Evolutionary conservation across 2,888 invertebrate species (phyloP), one percentile per base, ranked within the genome.

Genomic region (Trachelus troglodyta): DNA sequence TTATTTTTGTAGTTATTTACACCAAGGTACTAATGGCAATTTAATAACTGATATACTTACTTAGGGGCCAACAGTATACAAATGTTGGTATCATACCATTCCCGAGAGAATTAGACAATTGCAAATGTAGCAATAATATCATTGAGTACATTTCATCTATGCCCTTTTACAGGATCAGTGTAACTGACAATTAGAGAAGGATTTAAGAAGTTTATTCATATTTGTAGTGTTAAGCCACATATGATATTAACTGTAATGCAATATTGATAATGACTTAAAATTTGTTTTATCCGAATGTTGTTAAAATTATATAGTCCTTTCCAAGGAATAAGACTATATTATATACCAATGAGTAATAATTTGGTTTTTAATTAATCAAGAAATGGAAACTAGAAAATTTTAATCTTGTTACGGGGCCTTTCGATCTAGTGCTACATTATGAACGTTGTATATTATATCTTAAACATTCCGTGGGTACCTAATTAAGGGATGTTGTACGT

Each of bases 1-100:
- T 85, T 85, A 86, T 85, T 87, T 87, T 87, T 85, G 78, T 85
- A 85, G 82, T 79, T 83, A 81, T 83, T 84, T 85, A 80, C 81
- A 84, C 80, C 68, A 34, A 40, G 76, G 75, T 79, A 79, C 68
- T 77, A 73, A 34, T 11, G 33, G 9, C 68, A 73, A 77, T 11
- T 71, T 73, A 69, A 77, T 69, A 31, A 68, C 68, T 76, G 69
- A 34, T 73, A 68, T 79, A 71, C 69, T 77, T 76, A 71, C 34
- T 33, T 77, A 79, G 77, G 73, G 31, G 80, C 81, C 84, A 85
- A 80, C 82, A 34, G 76, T 79, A 76, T 82, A 80, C n/a, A 76
- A 78, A 76, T 75, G 83, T 86, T 86, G 84, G 83, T 80, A 81
- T 78, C 76, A 79, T 86, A 83, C 78, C 82, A 85, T 84, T 76